phyloP scores from a whole-genome alignment of 2,888 invertebrate genomes.

The Platerodrilus igneus region DNA sequence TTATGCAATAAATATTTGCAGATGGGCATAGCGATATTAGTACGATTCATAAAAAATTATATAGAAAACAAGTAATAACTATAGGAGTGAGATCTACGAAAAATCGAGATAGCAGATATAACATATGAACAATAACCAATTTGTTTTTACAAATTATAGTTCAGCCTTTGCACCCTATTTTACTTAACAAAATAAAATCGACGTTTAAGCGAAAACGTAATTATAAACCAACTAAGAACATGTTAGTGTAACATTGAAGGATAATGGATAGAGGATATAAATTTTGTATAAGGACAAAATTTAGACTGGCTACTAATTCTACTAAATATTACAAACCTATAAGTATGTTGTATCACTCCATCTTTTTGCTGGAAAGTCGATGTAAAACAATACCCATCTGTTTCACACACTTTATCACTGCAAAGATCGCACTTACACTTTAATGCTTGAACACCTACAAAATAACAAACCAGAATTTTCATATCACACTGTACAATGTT shows the following conservation, averaged over 20 bases:
- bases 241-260: conserved; percentile 29
- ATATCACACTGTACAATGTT: too few species aligned
- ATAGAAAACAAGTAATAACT: too few species aligned
- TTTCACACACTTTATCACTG: conserved; percentile 71
- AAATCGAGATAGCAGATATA: too few species aligned
- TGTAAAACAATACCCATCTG: conserved; percentile 85
- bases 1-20: too few species aligned
- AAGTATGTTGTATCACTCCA: conserved; percentile 60
- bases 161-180: too few species aligned
- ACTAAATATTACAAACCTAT: conserved; percentile 61
- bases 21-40: too few species aligned
- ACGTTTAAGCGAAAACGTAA: too few species aligned
- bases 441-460: conserved; percentile 56
- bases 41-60: too few species aligned
- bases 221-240: conserved; percentile 31
- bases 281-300: conserved; percentile 27
- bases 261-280: conserved; percentile 19
- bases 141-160: too few species aligned
- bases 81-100: too few species aligned
- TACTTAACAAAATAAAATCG: too few species aligned
- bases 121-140: too few species aligned
- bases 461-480: conserved; percentile 21
- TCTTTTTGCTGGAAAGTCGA: conserved; percentile 62
- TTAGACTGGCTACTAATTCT: conserved; percentile 36
- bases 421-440: conserved; percentile 84